phyloP scores from a whole-genome alignment of 2,113 vertebrate species.

The Caracal caracal region DNA sequence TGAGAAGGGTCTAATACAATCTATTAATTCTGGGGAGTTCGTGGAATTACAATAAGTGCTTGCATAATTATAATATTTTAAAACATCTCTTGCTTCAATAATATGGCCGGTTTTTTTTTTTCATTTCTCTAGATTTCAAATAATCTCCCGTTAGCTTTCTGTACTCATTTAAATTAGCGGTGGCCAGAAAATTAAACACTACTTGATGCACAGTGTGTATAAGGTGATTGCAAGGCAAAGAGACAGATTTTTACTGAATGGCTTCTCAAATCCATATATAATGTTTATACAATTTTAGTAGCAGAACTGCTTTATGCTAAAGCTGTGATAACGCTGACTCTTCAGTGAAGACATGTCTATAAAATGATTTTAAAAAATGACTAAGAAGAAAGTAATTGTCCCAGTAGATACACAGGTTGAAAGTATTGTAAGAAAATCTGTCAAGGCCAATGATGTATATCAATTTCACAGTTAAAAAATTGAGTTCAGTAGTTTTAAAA shows the following conservation, averaged over 20 bases:
- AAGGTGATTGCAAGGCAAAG: background rate
- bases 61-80: constrained; percentile 60
- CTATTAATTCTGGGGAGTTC: constrained; percentile 69
- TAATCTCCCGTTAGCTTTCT: constrained; percentile 20
- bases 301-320: background rate
- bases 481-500: constrained; percentile 17
- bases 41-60: constrained; percentile 64
- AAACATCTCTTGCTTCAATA: constrained; percentile 59
- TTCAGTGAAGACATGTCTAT: background rate
- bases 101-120: constrained; percentile 29
- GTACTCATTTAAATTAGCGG: constrained; percentile 42
- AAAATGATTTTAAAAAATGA: background rate
- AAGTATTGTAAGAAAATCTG: background rate
- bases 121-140: constrained; percentile 57
- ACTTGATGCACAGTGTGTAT: background rate
- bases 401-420: background rate
- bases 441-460: background rate
- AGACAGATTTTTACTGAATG: constrained; percentile 1
- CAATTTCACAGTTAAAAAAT: background rate
- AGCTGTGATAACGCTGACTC: background rate
- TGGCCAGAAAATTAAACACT: constrained; percentile 47
- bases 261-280: background rate
- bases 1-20: constrained; percentile 71
- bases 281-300: background rate
- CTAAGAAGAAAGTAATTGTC: background rate